Conservation (phyloP, 2,113 vertebrate genomes). For the Lampris incognitus region DNA sequence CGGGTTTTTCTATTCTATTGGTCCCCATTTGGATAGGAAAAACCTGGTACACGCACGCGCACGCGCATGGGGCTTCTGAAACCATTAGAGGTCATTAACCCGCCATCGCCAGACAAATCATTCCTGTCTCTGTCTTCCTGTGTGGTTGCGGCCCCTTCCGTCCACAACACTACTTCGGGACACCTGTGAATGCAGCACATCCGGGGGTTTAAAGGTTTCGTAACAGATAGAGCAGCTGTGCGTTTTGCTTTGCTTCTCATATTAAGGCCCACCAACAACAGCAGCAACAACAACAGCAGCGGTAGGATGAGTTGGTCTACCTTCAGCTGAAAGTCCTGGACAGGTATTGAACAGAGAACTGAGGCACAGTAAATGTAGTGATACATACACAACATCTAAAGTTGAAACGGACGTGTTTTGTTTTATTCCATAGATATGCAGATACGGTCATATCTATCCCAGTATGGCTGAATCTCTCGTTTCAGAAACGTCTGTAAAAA, state of each 20-base stretch:
- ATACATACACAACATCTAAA: too few relatives aligned
- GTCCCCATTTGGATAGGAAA: too few relatives aligned
- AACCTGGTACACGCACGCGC: too few relatives aligned
- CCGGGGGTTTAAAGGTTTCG: background rate
- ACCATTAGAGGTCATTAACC: background rate
- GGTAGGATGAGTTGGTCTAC: background rate
- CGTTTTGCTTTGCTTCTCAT: background rate
- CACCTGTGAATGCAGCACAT: constrained; percentile 1
- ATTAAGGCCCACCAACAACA: background rate
- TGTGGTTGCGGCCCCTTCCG: background rate
- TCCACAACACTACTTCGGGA: background rate
- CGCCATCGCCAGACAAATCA: too few relatives aligned
- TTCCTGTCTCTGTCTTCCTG: background rate
- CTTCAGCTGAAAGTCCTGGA: background rate
- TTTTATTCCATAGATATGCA: too few relatives aligned
- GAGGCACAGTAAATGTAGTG: too few relatives aligned
- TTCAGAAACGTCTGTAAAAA: too few relatives aligned
- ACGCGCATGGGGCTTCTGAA: constrained; percentile 7
- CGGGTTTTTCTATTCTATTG: too few relatives aligned
- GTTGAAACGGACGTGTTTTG: too few relatives aligned
- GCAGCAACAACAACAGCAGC: background rate
- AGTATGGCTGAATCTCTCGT: too few relatives aligned
- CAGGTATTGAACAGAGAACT: too few relatives aligned
- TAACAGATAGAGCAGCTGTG: background rate
- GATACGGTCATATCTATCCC: too few relatives aligned